phyloP scores from a whole-genome alignment of 2,113 vertebrate genomes.

The Grallaria varia region DNA sequence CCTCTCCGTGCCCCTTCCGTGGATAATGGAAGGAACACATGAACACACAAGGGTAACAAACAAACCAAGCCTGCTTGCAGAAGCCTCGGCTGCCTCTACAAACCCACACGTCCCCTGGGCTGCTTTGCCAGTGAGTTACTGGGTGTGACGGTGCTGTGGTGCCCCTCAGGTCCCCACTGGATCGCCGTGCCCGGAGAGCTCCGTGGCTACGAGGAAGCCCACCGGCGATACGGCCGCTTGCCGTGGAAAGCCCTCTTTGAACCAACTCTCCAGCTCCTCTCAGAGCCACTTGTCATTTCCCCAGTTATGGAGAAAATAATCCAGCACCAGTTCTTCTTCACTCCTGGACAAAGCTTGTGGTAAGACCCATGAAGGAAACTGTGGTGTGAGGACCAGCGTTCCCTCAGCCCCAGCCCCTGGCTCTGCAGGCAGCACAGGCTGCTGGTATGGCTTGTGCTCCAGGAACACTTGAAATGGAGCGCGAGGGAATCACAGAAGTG shows the following conservation, averaged over 20 bases:
- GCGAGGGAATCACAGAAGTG: neutral
- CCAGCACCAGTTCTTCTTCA: accelerated
- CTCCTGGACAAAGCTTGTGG: neutral
- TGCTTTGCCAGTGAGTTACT: neutral
- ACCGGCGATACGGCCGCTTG: constrained; percentile 10
- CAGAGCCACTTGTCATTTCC: constrained; percentile 30
- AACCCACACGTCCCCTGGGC: accelerated
- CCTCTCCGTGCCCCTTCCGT: neutral
- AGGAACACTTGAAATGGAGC: neutral
- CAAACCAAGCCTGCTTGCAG: neutral
- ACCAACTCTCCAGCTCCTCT: constrained; percentile 51
- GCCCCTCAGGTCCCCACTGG: neutral
- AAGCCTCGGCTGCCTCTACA: neutral
- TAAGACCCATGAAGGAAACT: neutral
- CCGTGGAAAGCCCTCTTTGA: constrained; percentile 56
- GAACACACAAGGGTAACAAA: neutral
- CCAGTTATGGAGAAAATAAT: neutral
- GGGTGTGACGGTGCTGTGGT: neutral
- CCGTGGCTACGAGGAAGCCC: constrained; percentile 49
- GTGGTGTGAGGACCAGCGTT: neutral
- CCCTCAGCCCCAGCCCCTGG: neutral
- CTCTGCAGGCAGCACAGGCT: neutral
- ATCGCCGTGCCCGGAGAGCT: constrained; percentile 45
- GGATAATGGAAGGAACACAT: neutral
- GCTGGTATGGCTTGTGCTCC: neutral